Conservation (phyloP, 2,113 vertebrate genomes). For the Triplophysa rosa region DNA sequence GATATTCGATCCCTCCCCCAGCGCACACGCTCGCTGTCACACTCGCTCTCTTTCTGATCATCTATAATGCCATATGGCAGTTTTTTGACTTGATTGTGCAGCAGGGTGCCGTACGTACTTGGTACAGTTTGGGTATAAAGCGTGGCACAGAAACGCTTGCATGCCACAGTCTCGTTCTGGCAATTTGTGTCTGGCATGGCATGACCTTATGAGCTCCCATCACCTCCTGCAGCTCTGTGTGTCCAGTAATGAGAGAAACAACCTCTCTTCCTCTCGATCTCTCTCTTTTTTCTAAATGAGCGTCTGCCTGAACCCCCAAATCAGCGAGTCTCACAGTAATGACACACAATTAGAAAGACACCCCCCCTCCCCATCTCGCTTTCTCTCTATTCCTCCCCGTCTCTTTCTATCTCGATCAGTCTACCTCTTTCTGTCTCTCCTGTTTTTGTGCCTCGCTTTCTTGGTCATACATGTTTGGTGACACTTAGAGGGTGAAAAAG, state of each 20-base stretch:
- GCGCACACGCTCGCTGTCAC: slow-evolving; percentile 16
- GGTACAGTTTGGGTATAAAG: slow-evolving; percentile 26
- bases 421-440: slow-evolving; percentile 8
- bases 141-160: slow-evolving; percentile 28
- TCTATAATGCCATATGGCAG: slow-evolving; percentile 33
- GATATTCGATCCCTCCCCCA: slow-evolving; percentile 17
- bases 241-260: slow-evolving; percentile 45
- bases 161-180: slow-evolving; percentile 36
- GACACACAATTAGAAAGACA: slow-evolving; percentile 40
- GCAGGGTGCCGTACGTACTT: not conserved
- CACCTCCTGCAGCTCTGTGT: slow-evolving; percentile 30
- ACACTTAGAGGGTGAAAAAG: not conserved
- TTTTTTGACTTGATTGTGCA: slow-evolving; percentile 16
- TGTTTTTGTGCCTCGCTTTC: slow-evolving; percentile 13
- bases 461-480: slow-evolving; percentile 6
- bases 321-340: slow-evolving; percentile 24
- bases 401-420: slow-evolving; percentile 12
- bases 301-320: slow-evolving; percentile 28
- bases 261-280: slow-evolving; percentile 21
- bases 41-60: slow-evolving; percentile 4
- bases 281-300: slow-evolving; percentile 25
- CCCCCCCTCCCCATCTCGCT: slow-evolving; percentile 4
- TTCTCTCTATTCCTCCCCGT: slow-evolving; percentile 5
- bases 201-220: slow-evolving; percentile 34
- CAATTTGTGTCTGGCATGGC: slow-evolving; percentile 30